Base-by-base conservation (phyloP, 1,140 invertebrate species). In the Sycophaga agraensis region DNA sequence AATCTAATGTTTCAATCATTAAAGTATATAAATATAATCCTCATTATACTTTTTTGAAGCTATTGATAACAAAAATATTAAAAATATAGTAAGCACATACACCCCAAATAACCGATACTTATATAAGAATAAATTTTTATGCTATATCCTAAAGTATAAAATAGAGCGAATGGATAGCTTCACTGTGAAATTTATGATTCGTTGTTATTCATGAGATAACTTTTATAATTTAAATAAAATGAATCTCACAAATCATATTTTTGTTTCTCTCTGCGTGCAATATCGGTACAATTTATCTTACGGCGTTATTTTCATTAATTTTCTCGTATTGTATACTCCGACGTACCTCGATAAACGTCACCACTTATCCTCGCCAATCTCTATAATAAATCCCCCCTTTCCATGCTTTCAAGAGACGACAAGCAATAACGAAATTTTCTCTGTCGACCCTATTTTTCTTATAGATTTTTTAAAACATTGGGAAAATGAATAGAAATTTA, bases 281-380 rank as follows among this genome's bases (percentile, higher is more conserved):
- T 56, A 62, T 62, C 59, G 45, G 6, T 35, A 14, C 59, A 62
- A 62, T 62, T 62, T 62, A 62, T 62, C 59, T 55, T 39, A 49
- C 45, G 26, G 40, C 42, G 51, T 63, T 63, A 63, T 63, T 63
- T 63, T 63, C 60, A 63, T 63, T 63, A 63, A 63, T 63, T 63
- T 63, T 51, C 53, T 63, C 53, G 45, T 28, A 56, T 57, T 63
- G 58, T 60, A 19, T 60, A 46, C 31, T 31, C 42, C 24, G 43
- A 55, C 35, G 49, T 54, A 37, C 14, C 59, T 55, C 51, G 59
- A 62, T 62, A 62, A 55, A 55, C 59, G 51, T 62, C 59, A 55
- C 31, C 51, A 62, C 51, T 62, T 55, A 62, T 62, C 59, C 51
- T 55, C 51, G 40, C 51, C 51, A 55, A 62, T 62, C 51, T 42